Evolutionary conservation across 2,797 vertebrate genomes (phyloP), one percentile per base, ranked within the genome.

Genomic region (Zalophus californianus): DNA sequence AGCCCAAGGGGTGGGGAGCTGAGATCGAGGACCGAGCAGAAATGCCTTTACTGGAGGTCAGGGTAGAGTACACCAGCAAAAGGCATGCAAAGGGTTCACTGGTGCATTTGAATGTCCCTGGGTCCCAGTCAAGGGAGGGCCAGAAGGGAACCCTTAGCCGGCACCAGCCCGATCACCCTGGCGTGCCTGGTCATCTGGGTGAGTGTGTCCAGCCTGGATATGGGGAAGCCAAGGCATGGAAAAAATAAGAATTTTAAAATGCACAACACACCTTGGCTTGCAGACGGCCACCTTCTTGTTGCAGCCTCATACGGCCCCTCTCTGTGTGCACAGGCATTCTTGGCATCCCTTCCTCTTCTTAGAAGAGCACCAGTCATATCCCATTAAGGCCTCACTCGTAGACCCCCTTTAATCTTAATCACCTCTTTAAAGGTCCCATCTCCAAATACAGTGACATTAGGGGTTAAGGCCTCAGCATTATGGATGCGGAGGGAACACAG

Each of bases 241-340:
- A 23, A 48, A 75, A 12, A 15, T 5, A 73, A 20, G 48, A 84
- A 32, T 72, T 68, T 38, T 68, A 90, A 15, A 68, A 23, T 1
- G 2, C 4, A 12, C 38, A 7, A 2, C 14, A 5, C 14, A 11
- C n/a, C 12, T 32, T 5, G 18, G 18, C 25, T 50, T 64, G 10
- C 48, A 32, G 77, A 29, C 25, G 20, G 11, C 38, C 20, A 0
- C 3, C 58, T 68, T 50, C 54, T 14, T 4, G 2, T 29, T 18
- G 5, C 3, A 5, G 29, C 58, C 78, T 84, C 29, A 27, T 35
- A 5, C 8, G 80, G 56, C 56, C 54, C 41, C 27, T 66, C 41
- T 64, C 29, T 87, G 44, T 44, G 50, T 41, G 5, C 14, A 16
- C 15, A 18, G 7, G 25, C 27, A 32, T 5, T 7, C 27, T 48